Evolutionary conservation across 2,113 vertebrate genomes (phyloP).

Genomic region (Tragelaphus scriptus): DNA sequence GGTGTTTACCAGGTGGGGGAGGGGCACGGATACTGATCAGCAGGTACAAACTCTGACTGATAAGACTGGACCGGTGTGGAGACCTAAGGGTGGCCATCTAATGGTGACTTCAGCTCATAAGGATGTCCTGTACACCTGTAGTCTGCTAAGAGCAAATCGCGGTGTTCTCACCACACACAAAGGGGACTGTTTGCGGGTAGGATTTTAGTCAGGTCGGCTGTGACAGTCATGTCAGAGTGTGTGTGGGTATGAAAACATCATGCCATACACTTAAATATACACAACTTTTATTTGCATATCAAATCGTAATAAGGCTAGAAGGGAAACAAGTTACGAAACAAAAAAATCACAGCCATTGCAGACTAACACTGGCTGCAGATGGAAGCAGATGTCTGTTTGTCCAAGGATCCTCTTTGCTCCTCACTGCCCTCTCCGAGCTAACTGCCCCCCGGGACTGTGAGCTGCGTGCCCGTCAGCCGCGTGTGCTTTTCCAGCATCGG

Average conservation of each 20-base stretch:
- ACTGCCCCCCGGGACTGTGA: too few relatives aligned
- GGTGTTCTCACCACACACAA: not conserved
- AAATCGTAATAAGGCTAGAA: not conserved
- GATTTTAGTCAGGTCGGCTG: not conserved
- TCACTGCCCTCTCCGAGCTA: not conserved
- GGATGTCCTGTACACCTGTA: not conserved
- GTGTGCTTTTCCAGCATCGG: not conserved
- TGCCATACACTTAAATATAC: not conserved
- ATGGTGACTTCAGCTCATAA: not conserved
- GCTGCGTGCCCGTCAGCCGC: fast-evolving
- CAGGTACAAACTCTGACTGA: not conserved
- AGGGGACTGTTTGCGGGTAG: not conserved
- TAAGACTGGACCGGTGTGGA: not conserved
- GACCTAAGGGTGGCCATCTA: not conserved
- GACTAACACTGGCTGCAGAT: not conserved
- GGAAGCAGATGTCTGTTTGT: not conserved
- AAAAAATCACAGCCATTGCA: not conserved
- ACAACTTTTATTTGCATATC: not conserved
- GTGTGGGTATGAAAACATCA: not conserved
- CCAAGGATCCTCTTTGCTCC: not conserved
- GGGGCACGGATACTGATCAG: too few relatives aligned
- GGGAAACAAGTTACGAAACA: not conserved
- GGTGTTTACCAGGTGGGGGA: not conserved
- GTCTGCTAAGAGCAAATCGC: not conserved
- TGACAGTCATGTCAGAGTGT: not conserved